phyloP scores from a whole-genome alignment of 2,888 invertebrate species.

The Panzeria rudis region DNA sequence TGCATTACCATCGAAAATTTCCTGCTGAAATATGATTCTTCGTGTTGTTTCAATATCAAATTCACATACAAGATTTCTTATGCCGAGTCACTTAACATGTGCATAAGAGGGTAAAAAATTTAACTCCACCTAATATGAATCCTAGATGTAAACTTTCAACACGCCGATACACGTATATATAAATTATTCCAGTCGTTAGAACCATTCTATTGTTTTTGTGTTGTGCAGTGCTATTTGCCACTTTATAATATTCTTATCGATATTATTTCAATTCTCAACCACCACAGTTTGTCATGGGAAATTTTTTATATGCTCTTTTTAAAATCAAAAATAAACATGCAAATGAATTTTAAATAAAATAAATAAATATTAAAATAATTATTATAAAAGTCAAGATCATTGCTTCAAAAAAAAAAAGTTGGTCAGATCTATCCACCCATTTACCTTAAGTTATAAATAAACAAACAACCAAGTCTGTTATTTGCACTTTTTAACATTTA shows the following conservation, averaged over 20 bases:
- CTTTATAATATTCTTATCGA: background rate
- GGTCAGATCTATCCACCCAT: conserved; percentile 5
- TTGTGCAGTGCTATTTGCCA: no score
- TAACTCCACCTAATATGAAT: no score
- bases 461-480: conserved; percentile 1
- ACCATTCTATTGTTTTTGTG: no score
- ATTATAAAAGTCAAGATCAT: conserved; percentile 54
- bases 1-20: no score
- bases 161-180: no score
- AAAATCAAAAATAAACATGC: conserved; percentile 14
- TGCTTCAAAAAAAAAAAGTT: background rate
- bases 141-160: no score
- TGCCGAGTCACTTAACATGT: no score
- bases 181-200: no score
- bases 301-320: background rate
- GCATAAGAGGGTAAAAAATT: no score
- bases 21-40: no score
- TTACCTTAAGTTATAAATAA: conserved; percentile 12
- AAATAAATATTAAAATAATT: conserved; percentile 15
- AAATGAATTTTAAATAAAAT: conserved; percentile 18
- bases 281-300: conserved; percentile 14
- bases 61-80: no score
- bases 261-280: background rate
- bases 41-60: no score
- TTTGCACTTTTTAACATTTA: conserved; percentile 46